Conservation (phyloP, 2,113 vertebrate genomes). For the Anthoscopus minutus region DNA sequence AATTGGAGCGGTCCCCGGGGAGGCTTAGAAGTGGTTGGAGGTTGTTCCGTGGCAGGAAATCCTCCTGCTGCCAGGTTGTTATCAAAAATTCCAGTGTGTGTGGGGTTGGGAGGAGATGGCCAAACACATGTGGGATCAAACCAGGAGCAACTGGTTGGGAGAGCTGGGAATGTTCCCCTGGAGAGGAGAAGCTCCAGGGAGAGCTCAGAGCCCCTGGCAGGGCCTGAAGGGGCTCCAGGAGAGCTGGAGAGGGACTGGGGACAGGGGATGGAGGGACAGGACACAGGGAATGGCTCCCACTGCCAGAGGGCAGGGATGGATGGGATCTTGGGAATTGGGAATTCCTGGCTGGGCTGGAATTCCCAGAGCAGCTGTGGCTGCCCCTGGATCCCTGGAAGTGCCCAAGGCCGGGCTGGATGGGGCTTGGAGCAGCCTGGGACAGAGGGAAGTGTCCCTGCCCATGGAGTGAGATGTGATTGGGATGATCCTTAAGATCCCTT, state of each 20-base stretch:
- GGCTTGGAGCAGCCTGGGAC: rapidly evolving
- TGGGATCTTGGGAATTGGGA: not conserved
- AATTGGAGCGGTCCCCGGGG: rapidly evolving
- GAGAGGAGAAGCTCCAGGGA: not conserved
- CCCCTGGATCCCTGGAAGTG: not conserved
- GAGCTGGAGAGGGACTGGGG: not conserved
- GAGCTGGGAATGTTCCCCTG: not conserved
- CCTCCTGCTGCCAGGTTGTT: not conserved
- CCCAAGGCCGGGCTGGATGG: not conserved
- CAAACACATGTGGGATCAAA: not conserved
- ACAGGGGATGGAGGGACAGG: not conserved
- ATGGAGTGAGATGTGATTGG: rapidly evolving
- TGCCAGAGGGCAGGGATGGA: too few relatives aligned
- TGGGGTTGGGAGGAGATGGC: not conserved
- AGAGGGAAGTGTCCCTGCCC: not conserved
- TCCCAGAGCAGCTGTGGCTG: not conserved
- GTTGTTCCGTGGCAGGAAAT: not conserved
- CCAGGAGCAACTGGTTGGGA: not conserved
- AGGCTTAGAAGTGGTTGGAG: not conserved
- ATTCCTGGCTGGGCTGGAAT: not conserved
- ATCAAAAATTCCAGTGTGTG: not conserved
- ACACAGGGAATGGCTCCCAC: not conserved
- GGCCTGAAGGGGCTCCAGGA: not conserved
- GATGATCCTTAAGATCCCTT: not conserved
- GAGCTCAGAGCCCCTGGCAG: not conserved